phyloP scores from a whole-genome alignment of 1,140 invertebrate species.

The Sweltsa coloradensis region DNA sequence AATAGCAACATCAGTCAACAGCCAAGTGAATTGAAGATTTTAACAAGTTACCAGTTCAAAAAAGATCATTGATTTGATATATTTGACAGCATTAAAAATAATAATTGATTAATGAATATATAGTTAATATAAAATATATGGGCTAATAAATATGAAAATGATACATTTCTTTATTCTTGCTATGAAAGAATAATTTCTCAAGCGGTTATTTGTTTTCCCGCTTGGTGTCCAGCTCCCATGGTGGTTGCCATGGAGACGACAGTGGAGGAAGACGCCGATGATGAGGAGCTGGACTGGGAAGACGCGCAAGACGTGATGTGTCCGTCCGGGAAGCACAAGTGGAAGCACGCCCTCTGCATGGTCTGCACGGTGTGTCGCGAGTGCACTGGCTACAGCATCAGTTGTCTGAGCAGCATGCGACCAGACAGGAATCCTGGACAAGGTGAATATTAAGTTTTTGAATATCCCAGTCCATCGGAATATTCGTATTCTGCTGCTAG shows the following conservation, averaged over 20 bases:
- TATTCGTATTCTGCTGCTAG: too few species aligned
- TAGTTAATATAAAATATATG: too few species aligned
- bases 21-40: too few species aligned
- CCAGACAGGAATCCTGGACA: constrained; percentile 74
- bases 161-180: constrained; percentile 10
- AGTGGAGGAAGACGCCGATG: constrained; percentile 44
- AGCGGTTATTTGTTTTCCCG: too few species aligned
- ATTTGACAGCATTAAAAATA: too few species aligned
- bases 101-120: too few species aligned
- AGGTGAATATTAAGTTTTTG: too few species aligned
- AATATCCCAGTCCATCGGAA: too few species aligned
- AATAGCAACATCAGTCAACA: too few species aligned
- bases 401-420: constrained; percentile 65
- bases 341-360: constrained; percentile 73
- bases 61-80: too few species aligned
- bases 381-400: constrained; percentile 83
- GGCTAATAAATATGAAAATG: constrained; percentile 5
- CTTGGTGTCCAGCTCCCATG: constrained; percentile 18
- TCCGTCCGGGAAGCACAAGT: constrained; percentile 57
- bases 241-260: constrained; percentile 51
- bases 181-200: neutral
- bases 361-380: constrained; percentile 85
- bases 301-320: constrained; percentile 43
- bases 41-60: too few species aligned
- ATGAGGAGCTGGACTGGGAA: constrained; percentile 38